Evolutionary conservation across 2,113 vertebrate species (phyloP).

Genomic region (Cairina moschata): DNA sequence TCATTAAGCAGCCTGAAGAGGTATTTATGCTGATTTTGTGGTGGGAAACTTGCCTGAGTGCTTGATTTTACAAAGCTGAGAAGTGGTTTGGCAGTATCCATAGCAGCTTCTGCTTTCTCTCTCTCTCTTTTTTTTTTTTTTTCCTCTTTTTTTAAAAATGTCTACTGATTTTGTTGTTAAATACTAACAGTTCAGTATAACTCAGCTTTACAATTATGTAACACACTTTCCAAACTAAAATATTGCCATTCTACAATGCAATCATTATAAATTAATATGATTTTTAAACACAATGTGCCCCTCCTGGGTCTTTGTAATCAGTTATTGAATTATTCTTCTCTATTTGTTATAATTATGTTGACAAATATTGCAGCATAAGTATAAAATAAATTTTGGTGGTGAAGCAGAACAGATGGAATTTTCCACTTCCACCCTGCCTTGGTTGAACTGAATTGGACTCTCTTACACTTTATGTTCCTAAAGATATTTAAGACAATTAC

Average conservation of each 20-base stretch:
- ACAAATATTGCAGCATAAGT: not conserved
- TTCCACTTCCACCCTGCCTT: not conserved
- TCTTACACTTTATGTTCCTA: not conserved
- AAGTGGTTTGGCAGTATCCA: constrained; percentile 40
- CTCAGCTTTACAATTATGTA: not conserved
- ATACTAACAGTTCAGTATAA: constrained; percentile 13
- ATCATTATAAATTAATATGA: not conserved
- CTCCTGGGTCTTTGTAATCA: not conserved
- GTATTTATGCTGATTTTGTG: constrained; percentile 36
- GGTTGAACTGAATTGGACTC: not conserved
- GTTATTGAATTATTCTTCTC: not conserved
- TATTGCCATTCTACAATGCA: not conserved
- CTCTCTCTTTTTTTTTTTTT: constrained; percentile 21
- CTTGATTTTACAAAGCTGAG: constrained; percentile 46
- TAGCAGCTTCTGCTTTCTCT: constrained; percentile 57
- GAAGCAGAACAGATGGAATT: constrained; percentile 14
- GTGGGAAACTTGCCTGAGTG: not conserved
- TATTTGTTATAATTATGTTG: not conserved
- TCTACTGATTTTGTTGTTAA: constrained; percentile 55
- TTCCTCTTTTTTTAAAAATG: not conserved
- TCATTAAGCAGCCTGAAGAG: not conserved
- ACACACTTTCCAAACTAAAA: constrained; percentile 43
- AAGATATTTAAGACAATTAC: not conserved
- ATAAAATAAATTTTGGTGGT: not conserved
- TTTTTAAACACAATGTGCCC: not conserved